Conservation (phyloP, 2,888 invertebrate genomes). For the Schizotus pectinicornis region DNA sequence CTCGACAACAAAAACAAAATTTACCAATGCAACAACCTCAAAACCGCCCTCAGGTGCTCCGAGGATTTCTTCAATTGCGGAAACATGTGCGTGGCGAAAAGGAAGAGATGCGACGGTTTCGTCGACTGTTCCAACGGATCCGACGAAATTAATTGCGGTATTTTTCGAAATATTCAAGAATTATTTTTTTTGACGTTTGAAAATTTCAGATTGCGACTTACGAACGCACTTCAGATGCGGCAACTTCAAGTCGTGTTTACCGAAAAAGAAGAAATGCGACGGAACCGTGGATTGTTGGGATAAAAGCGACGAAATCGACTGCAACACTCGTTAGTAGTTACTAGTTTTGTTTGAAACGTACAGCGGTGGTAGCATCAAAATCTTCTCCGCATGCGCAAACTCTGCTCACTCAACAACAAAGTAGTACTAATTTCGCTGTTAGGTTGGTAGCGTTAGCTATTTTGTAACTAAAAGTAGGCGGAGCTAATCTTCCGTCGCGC, state of each 20-base stretch:
- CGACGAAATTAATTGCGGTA: conserved; percentile 77
- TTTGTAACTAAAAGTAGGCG: too few species aligned
- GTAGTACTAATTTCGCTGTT: too few species aligned
- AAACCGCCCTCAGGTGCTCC: conserved; percentile 66
- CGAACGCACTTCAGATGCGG: conserved; percentile 75
- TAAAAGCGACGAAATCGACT: conserved; percentile 75
- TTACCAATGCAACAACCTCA: conserved; percentile 64
- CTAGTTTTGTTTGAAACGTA: conserved; percentile 4
- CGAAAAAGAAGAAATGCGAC: conserved; percentile 72
- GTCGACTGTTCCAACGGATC: conserved; percentile 77
- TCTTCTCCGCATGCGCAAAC: too few species aligned
- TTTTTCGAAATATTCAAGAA: conserved; percentile 41
- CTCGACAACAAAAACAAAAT: conserved; percentile 63
- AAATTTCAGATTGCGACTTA: conserved; percentile 68
- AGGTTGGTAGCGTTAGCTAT: too few species aligned
- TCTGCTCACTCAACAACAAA: too few species aligned
- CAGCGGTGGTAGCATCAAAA: conserved; percentile 1
- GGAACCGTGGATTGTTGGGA: conserved; percentile 81
- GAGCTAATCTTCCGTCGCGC: too few species aligned
- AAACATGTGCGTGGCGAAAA: conserved; percentile 71
- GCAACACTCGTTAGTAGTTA: conserved; percentile 69
- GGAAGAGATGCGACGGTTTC: conserved; percentile 73
- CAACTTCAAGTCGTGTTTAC: conserved; percentile 74
- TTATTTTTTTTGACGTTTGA: conserved; percentile 14
- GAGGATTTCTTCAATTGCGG: conserved; percentile 73